Percentiles rank a stretch among this genome's conserved stretches.
Conservation (phyloP, 1,140 invertebrate genomes). For the Euwallacea fornicatus region DNA sequence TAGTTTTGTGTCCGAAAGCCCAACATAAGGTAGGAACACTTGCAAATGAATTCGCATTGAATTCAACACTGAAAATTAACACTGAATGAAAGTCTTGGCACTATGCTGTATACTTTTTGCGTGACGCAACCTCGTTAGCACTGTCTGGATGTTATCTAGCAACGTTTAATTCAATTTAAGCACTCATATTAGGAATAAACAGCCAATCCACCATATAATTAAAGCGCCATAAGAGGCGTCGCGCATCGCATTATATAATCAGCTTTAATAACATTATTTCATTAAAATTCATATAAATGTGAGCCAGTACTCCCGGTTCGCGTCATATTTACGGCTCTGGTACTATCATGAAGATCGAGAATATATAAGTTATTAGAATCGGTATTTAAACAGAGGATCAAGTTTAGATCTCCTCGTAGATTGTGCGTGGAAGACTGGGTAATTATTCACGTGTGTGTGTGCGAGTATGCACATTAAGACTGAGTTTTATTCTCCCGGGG, state of each 20-base stretch:
- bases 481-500: too few relatives aligned
- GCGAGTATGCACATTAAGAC: too few relatives aligned
- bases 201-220: slow-evolving; percentile 31
- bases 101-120: slow-evolving; percentile 11
- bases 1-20: background rate
- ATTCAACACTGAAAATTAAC: too few relatives aligned
- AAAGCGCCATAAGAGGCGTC: slow-evolving; percentile 34
- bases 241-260: slow-evolving; percentile 28
- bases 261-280: slow-evolving; percentile 37
- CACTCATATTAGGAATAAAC: slow-evolving; percentile 32
- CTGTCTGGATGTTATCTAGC: slow-evolving; percentile 49
- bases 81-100: slow-evolving; percentile 12
- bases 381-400: slow-evolving; percentile 28
- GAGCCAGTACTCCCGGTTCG: slow-evolving; percentile 16
- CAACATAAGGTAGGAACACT: background rate
- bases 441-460: too few relatives aligned
- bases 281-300: slow-evolving; percentile 37
- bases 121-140: slow-evolving; percentile 50
- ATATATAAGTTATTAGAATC: slow-evolving; percentile 13
- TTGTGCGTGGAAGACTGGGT: background rate
- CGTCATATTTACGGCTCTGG: slow-evolving; percentile 17
- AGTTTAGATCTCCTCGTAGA: slow-evolving; percentile 22
- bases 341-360: background rate
- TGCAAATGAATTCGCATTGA: background rate
- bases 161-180: slow-evolving; percentile 35